Evolutionary conservation across 2,797 vertebrate genomes (phyloP), one percentile per base, ranked within the genome.

Genomic region (Protosalanx chinensis): DNA sequence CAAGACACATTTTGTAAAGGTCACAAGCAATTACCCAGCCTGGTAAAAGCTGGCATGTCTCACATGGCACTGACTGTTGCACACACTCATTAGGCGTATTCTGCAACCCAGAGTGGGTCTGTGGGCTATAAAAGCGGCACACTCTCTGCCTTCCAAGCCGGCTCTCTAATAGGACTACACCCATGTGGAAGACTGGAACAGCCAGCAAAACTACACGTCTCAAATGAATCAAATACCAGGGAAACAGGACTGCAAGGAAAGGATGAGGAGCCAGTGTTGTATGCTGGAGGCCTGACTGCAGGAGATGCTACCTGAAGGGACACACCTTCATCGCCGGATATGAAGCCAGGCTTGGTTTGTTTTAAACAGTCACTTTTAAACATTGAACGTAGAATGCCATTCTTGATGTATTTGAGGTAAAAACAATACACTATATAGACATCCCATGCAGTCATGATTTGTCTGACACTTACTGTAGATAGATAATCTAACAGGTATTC

Each of bases 81-180:
- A 82, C 77, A 68, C 81, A 81, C 88, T 90, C 88, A 90, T 91
- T 91, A 92, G 86, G 81, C 79, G 76, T 82, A 81, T 85, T 87
- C 88, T 85, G 84, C 80, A 83, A 79, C 86, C 82, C 78, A 71
- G 80, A 88, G 86, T 84, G 82, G 86, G 81, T 87, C 88, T 83
- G 66, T 74, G 77, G 71, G 84, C 86, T 85, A 88, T 91, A 91
- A 91, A 91, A 88, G 80, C 86, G 83, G 59, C 73, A 71, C 77
- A 80, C 82, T 84, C 8, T 61, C 73, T 83, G 81, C 81, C 64
- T 81, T 85, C 82, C 76, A 72, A 80, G 81, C 72, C 23, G 81
- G 83, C 82, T 75, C 80, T 76, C 80, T 77, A 85, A 84, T 84
- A 83, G 77, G 82, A 79, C 71, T 69, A 84, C 77, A 41, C 77